Conservation (phyloP, 2,797 vertebrate genomes). For the Dromococcyx pavoninus region DNA sequence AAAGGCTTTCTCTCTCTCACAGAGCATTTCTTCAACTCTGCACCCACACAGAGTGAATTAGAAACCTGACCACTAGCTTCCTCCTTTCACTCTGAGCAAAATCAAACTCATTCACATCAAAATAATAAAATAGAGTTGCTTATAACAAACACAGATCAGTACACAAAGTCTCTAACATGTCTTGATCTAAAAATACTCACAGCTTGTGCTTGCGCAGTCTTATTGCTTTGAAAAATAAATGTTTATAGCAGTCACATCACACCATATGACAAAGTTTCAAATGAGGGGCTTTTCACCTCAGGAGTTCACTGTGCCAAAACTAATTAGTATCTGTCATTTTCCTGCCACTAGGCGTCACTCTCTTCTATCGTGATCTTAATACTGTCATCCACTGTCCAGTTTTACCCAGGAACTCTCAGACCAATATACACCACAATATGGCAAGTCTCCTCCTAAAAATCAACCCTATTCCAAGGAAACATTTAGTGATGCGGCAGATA, state of each 20-base stretch:
- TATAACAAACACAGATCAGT: not conserved
- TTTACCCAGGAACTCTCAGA: not conserved
- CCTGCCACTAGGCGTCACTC: constrained; percentile 44
- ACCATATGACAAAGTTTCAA: not conserved
- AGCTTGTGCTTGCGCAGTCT: not conserved
- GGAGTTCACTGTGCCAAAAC: not conserved
- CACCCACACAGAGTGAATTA: not conserved
- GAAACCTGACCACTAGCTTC: not conserved
- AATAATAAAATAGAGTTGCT: not conserved
- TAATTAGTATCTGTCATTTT: not conserved
- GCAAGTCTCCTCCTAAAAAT: not conserved
- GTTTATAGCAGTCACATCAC: not conserved
- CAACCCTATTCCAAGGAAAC: not conserved
- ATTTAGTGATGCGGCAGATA: not conserved
- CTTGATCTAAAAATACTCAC: not conserved
- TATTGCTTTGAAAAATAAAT: not conserved
- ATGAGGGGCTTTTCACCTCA: not conserved
- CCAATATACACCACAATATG: not conserved
- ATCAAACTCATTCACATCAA: not conserved
- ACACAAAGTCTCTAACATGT: not conserved
- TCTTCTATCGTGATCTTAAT: not conserved
- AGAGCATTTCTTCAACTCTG: not conserved
- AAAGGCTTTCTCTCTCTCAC: not conserved
- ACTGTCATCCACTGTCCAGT: not conserved
- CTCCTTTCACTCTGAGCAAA: not conserved